Conservation (phyloP, 2,888 invertebrate genomes). For the Miltochrista miniata region DNA sequence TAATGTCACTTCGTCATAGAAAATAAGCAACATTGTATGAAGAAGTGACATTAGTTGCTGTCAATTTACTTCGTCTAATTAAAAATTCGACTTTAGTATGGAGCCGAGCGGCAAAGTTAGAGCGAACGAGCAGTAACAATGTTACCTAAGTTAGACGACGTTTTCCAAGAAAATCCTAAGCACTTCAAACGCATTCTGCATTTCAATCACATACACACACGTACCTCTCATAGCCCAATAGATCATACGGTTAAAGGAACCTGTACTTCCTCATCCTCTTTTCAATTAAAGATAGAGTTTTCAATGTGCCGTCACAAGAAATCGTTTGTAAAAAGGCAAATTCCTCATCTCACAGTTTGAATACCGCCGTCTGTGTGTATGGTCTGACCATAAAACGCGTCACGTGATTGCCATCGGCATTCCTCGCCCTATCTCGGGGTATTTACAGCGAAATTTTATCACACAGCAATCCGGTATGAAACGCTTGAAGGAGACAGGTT, state of each 20-base stretch:
- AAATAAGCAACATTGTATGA: no score
- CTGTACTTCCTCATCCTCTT: conserved; percentile 15
- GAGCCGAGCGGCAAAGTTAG: no score
- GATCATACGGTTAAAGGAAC: no score
- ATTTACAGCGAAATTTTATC: conserved; percentile 62
- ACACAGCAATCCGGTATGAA: conserved; percentile 45
- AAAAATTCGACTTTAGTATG: no score
- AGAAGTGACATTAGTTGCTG: no score
- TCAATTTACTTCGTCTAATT: no score
- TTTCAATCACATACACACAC: not conserved
- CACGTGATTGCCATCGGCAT: conserved; percentile 58
- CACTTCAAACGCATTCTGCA: not conserved
- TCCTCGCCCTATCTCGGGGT: conserved; percentile 50
- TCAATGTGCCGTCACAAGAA: conserved; percentile 23
- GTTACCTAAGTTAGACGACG: no score
- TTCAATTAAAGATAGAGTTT: conserved; percentile 31
- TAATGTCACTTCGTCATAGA: no score
- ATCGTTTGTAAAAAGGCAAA: conserved; percentile 29
- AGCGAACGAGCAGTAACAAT: no score
- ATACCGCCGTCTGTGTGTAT: conserved; percentile 39
- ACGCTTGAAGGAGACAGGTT: conserved; percentile 46
- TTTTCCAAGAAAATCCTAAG: not conserved
- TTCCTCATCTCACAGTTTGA: conserved; percentile 34
- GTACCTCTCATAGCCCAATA: not conserved
- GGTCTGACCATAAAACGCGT: conserved; percentile 47